Base-by-base conservation (phyloP, 2,113 vertebrate genomes). In the Saimiri boliviensis region DNA sequence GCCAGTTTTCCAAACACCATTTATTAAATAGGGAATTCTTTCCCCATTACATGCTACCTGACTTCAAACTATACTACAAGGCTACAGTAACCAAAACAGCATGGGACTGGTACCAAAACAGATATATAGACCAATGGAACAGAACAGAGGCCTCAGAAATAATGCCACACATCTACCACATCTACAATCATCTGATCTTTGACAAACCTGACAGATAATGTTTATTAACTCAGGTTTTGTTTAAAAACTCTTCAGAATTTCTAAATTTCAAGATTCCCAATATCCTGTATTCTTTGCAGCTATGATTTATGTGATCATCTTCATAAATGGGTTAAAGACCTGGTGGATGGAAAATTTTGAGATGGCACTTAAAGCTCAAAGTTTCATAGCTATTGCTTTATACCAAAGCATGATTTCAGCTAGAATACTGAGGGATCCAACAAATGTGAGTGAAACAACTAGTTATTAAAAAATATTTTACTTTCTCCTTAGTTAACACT, bases 231-330 rank as follows among this genome's bases (percentile, higher is more conserved):
- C 19, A 56, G 16, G 2, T 52, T 35, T 42, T 27, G 13, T n/a
- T 86, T 92, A 91, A 52, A 77, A 79, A 81, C 60, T 89, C 25
- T 77, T 94, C 25, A 81, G 56, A 88, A 77, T 71, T 90, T 91
- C 58, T 85, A 66, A 71, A 40, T 17, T 81, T 93, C 13, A 60
- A 89, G 3, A 49, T 63, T 74, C 25, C 30, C 89, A 47, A 16
- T 6, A 40, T 79, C 13, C 8, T 37, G 40, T 0, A 23, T 54
- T 32, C 17, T 47, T 94, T 25, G 8, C 25, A 77, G 52, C 27
- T 54, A 11, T 49, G 23, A 80, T 79, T 49, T 68, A 10, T 86
- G 71, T 54, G 52, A 94, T 70, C 35, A 80, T 74, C 49, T 83
- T 68, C 16, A 52, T 81, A 19, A 70, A 4, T 23, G 3, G 20